Percentiles rank a stretch among this genome's conserved stretches.
These are phyloP conservation scores for Loriculus beryllinus DNA, from an alignment of 2,797 vertebrate species.

Conservation along the genomic window DNA sequence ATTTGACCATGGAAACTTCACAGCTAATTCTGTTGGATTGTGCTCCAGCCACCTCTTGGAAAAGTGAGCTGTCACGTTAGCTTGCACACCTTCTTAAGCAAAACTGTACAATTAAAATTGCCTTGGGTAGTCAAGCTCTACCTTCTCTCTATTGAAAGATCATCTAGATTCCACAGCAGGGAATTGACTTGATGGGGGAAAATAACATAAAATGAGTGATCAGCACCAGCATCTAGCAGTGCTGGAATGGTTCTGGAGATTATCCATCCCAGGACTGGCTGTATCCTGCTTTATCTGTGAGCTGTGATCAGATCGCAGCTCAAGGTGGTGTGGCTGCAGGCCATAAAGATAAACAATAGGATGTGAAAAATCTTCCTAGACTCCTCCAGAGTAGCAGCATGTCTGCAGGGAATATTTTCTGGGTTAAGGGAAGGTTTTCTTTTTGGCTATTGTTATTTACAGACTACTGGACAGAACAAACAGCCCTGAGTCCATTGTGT, in stretches of 20 bases:
- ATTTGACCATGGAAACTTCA: not conserved
- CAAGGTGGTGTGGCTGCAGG: not conserved
- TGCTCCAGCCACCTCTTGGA: not conserved
- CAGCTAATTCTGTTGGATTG: not conserved
- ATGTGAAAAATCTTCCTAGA: not conserved
- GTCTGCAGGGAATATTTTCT: not conserved
- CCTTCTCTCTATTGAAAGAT: not conserved
- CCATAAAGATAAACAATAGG: not conserved
- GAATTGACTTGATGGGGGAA: accelerated
- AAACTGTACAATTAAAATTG: not conserved
- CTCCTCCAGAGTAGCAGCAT: not conserved
- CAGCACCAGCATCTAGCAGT: not conserved
- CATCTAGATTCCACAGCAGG: not conserved
- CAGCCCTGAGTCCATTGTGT: not conserved
- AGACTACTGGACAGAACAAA: not conserved
- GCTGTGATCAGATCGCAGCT: not conserved
- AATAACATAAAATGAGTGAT: accelerated
- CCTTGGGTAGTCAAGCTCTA: not conserved
- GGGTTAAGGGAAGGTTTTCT: not conserved
- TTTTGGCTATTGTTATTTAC: not conserved
- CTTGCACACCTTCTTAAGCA: not conserved
- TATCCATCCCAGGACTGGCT: not conserved
- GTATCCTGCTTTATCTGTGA: not conserved
- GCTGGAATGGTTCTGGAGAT: not conserved
- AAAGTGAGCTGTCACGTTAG: not conserved